A percentile compares a stretch with the other conserved stretches of the same genome.
These are phyloP conservation scores for Rutpela maculata DNA, from an alignment of 2,888 invertebrate species.

Conservation along the genomic window DNA sequence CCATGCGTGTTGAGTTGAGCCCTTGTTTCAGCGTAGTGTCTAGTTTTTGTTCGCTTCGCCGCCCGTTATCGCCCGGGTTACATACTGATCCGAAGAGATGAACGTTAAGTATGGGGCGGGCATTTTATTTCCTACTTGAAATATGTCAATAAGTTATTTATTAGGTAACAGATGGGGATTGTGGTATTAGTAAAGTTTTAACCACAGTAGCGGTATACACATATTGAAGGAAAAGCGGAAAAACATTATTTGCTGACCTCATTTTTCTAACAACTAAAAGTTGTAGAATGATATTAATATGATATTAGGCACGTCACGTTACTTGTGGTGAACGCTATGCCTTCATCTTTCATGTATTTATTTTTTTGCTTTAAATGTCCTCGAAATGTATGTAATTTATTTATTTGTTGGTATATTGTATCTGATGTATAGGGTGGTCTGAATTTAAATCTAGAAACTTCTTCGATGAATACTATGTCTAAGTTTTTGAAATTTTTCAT, in stretches of 20 bases:
- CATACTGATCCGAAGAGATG: conserved; percentile 29
- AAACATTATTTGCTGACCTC: conserved; percentile 7
- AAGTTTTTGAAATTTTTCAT: no score
- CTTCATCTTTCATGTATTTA: not conserved
- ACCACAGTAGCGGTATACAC: conserved; percentile 33
- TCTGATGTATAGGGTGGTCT: no score
- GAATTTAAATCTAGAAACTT: no score
- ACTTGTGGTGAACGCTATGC: not conserved
- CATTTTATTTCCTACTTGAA: conserved; percentile 38
- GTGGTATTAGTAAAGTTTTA: conserved; percentile 50
- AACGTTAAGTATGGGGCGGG: conserved; percentile 23
- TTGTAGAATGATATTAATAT: conserved; percentile 5
- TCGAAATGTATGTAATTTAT: no score
- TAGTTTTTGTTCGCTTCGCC: conserved; percentile 41
- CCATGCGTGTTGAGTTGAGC: conserved; percentile 43
- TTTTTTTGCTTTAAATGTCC: not conserved
- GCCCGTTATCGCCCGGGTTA: conserved; percentile 3
- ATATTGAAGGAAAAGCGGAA: conserved; percentile 12
- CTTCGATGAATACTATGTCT: no score
- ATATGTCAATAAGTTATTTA: conserved; percentile 55
- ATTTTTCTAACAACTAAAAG: conserved; percentile 10
- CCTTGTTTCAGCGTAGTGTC: conserved; percentile 45
- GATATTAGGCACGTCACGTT: conserved; percentile 19
- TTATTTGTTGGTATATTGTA: no score
- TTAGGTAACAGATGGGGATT: conserved; percentile 47